Evolutionary conservation across 2,797 vertebrate genomes (phyloP).

Genomic region (Malurus splendens): DNA sequence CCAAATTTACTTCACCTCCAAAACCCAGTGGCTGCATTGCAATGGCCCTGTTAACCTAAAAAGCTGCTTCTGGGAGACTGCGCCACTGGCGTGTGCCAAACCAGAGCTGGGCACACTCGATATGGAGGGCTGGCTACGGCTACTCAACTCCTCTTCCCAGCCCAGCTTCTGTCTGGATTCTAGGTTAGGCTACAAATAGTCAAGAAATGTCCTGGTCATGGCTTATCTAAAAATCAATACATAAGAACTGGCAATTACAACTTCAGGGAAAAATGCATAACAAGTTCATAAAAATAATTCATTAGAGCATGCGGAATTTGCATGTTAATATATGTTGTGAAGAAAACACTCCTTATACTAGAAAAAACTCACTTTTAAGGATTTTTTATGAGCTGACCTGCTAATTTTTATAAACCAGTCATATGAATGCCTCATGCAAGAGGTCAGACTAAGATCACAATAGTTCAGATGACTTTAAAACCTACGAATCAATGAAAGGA

Average conservation of each 20-base stretch:
- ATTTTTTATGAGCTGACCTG: neutral
- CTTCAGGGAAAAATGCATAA: fast-evolving
- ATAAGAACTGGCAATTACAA: neutral
- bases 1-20: neutral
- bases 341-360: neutral
- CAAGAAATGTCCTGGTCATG: neutral
- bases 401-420: neutral
- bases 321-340: neutral
- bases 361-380: neutral
- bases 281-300: neutral
- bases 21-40: neutral
- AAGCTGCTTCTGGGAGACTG: neutral
- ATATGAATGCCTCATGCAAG: neutral
- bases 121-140: fast-evolving
- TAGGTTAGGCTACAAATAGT: neutral
- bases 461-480: neutral
- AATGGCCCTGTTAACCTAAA: neutral
- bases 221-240: neutral
- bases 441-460: neutral
- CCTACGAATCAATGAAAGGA: neutral
- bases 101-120: fast-evolving
- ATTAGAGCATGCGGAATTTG: neutral
- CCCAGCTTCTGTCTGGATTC: neutral
- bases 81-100: neutral
- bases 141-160: neutral